phyloP scores from a whole-genome alignment of 1,140 invertebrate genomes.

The Steinernema feltiae region DNA sequence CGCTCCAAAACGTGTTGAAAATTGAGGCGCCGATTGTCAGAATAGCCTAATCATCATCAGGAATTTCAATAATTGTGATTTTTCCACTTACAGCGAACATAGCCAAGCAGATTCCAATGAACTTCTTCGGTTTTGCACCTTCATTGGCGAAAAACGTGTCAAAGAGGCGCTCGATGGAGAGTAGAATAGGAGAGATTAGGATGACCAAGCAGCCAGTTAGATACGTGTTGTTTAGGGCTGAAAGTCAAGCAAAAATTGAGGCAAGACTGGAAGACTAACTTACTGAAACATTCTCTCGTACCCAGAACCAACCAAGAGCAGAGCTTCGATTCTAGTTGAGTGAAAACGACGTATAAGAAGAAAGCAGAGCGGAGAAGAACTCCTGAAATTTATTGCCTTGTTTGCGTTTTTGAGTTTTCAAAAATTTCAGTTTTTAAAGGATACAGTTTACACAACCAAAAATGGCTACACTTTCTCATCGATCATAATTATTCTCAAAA shows the following conservation, averaged over 20 bases:
- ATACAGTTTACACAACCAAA: too few relatives aligned
- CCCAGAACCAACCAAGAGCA: slow-evolving; percentile 1
- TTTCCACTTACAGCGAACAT: not conserved
- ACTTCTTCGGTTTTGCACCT: not conserved
- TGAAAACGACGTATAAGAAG: not conserved
- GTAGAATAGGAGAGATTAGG: not conserved
- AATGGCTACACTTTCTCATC: too few relatives aligned
- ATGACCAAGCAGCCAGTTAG: not conserved
- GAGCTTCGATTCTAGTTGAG: not conserved
- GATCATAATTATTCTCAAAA: too few relatives aligned
- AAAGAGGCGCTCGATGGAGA: not conserved
- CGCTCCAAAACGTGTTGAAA: not conserved
- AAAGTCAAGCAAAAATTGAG: not conserved
- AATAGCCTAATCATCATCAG: not conserved
- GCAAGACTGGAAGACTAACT: not conserved
- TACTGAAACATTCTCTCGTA: not conserved
- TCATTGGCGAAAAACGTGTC: slow-evolving; percentile 6
- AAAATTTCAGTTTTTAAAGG: too few relatives aligned
- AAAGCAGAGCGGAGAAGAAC: not conserved
- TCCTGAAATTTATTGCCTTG: not conserved
- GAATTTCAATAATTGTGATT: not conserved
- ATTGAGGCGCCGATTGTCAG: not conserved
- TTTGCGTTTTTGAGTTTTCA: too few relatives aligned
- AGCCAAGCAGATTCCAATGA: not conserved
- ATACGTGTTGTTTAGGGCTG: not conserved